These are phyloP conservation scores for Volucella bombylans DNA, from an alignment of 2,888 invertebrate species.

Conservation along the genomic window DNA sequence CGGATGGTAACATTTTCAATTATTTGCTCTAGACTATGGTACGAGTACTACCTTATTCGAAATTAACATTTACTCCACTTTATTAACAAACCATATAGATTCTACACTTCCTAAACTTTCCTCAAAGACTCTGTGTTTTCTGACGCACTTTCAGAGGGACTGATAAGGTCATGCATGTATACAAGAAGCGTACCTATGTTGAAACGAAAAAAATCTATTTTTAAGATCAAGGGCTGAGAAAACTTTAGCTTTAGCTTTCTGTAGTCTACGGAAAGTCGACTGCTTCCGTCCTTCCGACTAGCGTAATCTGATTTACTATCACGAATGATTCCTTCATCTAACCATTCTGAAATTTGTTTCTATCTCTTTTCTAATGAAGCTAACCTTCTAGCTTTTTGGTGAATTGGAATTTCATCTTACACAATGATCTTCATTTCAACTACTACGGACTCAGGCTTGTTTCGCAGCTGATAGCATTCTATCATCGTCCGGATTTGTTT, in stretches of 20 bases:
- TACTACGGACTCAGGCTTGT: neutral
- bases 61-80: no score
- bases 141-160: no score
- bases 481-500: neutral
- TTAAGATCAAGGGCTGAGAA: no score
- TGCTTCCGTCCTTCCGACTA: conserved; percentile 10
- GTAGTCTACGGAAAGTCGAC: conserved; percentile 67
- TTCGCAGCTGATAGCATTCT: neutral
- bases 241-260: conserved; percentile 19
- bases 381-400: neutral
- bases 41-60: no score
- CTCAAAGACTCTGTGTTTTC: no score
- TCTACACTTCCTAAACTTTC: no score
- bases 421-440: neutral
- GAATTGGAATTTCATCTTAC: neutral
- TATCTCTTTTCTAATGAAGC: neutral
- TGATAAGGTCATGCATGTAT: no score
- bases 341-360: conserved; percentile 45
- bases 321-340: neutral
- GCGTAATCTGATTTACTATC: conserved; percentile 1
- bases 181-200: no score
- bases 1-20: no score
- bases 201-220: no score
- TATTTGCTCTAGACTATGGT: no score
- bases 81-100: no score